Evolutionary conservation across 2,797 vertebrate species (phyloP).

Genomic region (Pterois miles): DNA sequence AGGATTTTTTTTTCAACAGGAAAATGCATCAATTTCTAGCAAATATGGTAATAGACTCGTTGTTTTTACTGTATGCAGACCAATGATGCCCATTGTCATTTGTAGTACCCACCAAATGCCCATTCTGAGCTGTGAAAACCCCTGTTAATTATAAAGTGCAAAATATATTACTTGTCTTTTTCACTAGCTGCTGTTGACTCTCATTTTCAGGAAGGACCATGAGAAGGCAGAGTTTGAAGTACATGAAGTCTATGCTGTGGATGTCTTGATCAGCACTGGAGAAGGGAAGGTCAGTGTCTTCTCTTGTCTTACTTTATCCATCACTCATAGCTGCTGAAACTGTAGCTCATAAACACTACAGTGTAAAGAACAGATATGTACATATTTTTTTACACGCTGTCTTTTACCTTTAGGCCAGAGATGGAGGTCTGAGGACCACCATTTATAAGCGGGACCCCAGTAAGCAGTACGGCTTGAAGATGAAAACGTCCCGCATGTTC

Average conservation of each 20-base stretch:
- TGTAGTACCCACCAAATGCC: too few species aligned
- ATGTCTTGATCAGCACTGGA: conserved; percentile 95
- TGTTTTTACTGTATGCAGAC: too few species aligned
- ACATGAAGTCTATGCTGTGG: conserved; percentile 98
- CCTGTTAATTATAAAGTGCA: background rate
- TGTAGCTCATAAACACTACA: background rate
- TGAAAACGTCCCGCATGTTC: conserved; percentile 98
- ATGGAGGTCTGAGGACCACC: conserved; percentile 95
- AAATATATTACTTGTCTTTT: background rate
- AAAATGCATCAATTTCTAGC: too few species aligned
- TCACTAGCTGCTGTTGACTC: background rate
- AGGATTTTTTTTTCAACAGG: too few species aligned
- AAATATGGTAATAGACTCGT: too few species aligned
- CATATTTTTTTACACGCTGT: background rate
- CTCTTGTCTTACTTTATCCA: background rate
- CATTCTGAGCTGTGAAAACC: too few species aligned
- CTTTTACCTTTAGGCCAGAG: conserved; percentile 85
- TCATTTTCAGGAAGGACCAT: conserved; percentile 91
- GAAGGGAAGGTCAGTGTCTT: conserved; percentile 91
- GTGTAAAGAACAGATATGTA: background rate
- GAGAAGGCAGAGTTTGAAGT: conserved; percentile 98
- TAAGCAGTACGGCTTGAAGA: conserved; percentile 97
- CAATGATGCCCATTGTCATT: too few species aligned
- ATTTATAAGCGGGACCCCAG: conserved; percentile 97
- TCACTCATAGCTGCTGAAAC: background rate